These are phyloP conservation scores for Tinea pellionella DNA, from an alignment of 2,888 invertebrate genomes.

Conservation along the genomic window DNA sequence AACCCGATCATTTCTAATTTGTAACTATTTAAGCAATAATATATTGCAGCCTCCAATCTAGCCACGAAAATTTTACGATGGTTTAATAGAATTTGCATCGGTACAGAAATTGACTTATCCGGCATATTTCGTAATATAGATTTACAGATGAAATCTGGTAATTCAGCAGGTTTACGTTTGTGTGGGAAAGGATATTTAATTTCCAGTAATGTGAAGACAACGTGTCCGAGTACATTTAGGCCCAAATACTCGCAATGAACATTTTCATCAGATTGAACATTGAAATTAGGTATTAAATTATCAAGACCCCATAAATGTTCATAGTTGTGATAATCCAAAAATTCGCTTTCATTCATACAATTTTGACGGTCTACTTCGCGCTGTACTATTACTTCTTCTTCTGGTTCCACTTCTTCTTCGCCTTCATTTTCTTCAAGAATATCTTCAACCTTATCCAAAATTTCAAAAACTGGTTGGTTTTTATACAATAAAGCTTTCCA, in stretches of 20 bases:
- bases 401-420: constrained; percentile 33
- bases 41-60: constrained; percentile 62
- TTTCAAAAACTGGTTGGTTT: constrained; percentile 65
- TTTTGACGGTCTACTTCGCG: constrained; percentile 65
- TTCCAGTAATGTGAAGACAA: constrained; percentile 62
- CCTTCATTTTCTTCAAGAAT: constrained; percentile 34
- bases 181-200: constrained; percentile 56
- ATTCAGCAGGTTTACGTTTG: constrained; percentile 34
- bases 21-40: constrained; percentile 66
- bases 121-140: constrained; percentile 53
- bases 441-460: constrained; percentile 48
- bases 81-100: constrained; percentile 52
- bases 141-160: constrained; percentile 45
- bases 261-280: constrained; percentile 48
- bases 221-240: constrained; percentile 53
- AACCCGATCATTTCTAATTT: constrained; percentile 64
- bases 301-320: constrained; percentile 65
- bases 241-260: constrained; percentile 46
- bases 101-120: constrained; percentile 41
- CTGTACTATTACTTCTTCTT: constrained; percentile 51
- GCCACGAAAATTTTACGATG: constrained; percentile 48
- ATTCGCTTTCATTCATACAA: constrained; percentile 63
- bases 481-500: constrained; percentile 70
- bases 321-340: constrained; percentile 66
- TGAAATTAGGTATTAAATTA: constrained; percentile 47